These are phyloP conservation scores for Bothrops alternatus DNA, from an alignment of 2,797 vertebrate genomes.

Conservation along the genomic window DNA sequence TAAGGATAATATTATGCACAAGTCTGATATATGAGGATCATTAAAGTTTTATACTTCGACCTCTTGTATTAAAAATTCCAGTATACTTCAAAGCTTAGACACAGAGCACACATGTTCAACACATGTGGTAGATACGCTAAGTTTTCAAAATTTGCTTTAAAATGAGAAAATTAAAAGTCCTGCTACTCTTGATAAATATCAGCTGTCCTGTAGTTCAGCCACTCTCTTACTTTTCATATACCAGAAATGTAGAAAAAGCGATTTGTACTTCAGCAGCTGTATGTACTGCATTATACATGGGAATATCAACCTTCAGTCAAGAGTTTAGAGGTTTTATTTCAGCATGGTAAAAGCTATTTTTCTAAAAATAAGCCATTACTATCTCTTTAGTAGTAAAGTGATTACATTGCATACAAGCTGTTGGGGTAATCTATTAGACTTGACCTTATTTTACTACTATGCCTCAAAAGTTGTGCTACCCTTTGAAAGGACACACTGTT, in stretches of 20 bases:
- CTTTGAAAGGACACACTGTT: background rate
- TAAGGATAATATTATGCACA: constrained; percentile 34
- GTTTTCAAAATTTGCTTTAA: constrained; percentile 67
- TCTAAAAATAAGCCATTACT: background rate
- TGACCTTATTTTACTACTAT: background rate
- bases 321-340: constrained; percentile 56
- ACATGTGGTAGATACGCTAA: constrained; percentile 69
- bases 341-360: constrained; percentile 37
- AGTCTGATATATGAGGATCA: constrained; percentile 46
- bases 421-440: background rate
- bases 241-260: constrained; percentile 53
- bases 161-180: constrained; percentile 66
- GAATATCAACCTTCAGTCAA: constrained; percentile 61
- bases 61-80: constrained; percentile 53
- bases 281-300: constrained; percentile 59
- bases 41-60: constrained; percentile 44
- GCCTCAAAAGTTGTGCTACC: background rate
- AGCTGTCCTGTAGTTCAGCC: constrained; percentile 58
- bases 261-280: constrained; percentile 53
- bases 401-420: background rate
- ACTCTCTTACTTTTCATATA: constrained; percentile 61
- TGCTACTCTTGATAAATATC: constrained; percentile 65
- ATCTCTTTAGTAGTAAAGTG: background rate
- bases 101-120: constrained; percentile 78
- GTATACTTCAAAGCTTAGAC: constrained; percentile 58